Base-by-base conservation (phyloP, 2,888 invertebrate genomes). In the Ophonus ardosiacus region DNA sequence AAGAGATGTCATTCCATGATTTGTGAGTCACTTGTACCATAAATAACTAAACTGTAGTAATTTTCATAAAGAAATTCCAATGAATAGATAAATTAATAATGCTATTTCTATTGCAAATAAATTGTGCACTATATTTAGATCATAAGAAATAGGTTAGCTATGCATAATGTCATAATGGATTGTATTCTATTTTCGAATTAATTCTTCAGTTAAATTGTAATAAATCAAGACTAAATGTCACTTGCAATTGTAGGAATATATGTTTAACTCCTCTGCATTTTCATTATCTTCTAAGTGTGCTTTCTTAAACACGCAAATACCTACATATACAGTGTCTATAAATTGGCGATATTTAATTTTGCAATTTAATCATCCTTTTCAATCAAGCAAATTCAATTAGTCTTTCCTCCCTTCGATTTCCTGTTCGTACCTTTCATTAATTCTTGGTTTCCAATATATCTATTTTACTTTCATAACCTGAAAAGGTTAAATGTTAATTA, bases 401-500 rank as follows among this genome's bases (percentile, higher is more conserved):
- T 13, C 24, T 21, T 68, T 68, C n/a, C 68, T 68, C 24, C 6
- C 13, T 40, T 68, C 68, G 68, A 13, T 24, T 38, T 38, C n/a
- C 38, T 68, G 13, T 5, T 7, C 31, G 68, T 31, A 68, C 68
- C 68, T 68, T 38, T 38, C 21, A 61, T 24, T 68, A 31, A 68
- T 68, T 15, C n/a, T 31, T 15, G 38, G 68, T 59, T 21, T 68
- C 68, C 15, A 68, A 68, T n/a, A 68, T 13, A 5, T n/a, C 15
- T 31, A 68, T 68, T 68, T 31, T 13, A 68, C 38, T 68, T 68
- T 68, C 10, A n/a, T 68, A 38, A 63, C 24, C 24, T 24, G 21
- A 63, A 63, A 8, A 63, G 10, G n/a, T 7, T 15, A 38, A 38
- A 31, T 68, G 68, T 68, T 68, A 68, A 68, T 68, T 68, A 68